Evolutionary conservation across 2,113 vertebrate genomes (phyloP).

Genomic region (Melanerpes aurifrons): DNA sequence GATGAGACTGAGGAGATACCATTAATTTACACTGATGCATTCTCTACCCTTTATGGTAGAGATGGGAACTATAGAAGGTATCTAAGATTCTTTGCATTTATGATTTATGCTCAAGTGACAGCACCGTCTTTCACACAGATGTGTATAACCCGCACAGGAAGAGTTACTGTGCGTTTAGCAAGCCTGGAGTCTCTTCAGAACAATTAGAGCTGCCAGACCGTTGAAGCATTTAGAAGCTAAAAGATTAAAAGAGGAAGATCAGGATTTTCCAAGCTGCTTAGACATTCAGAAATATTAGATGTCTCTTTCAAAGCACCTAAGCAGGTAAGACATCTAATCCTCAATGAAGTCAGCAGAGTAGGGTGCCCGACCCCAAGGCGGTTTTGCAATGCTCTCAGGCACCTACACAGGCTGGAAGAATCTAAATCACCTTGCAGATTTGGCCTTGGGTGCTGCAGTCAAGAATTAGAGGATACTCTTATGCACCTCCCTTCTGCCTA

Average conservation of each 20-base stretch:
- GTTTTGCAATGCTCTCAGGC: not conserved
- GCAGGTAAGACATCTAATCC: not conserved
- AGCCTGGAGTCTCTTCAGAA: not conserved
- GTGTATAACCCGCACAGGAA: not conserved
- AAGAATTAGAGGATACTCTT: not conserved
- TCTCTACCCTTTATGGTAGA: not conserved
- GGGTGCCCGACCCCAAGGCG: not conserved
- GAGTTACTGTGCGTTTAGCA: not conserved
- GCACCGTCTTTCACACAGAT: not conserved
- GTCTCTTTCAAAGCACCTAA: conserved; percentile 29
- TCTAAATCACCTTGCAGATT: not conserved
- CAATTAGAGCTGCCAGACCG: not conserved
- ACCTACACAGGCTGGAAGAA: not conserved
- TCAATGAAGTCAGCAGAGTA: not conserved
- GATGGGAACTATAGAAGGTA: not conserved
- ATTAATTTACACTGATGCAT: not conserved
- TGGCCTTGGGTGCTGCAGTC: not conserved
- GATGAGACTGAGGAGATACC: not conserved
- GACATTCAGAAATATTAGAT: conserved; percentile 11
- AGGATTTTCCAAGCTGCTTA: conserved; percentile 33
- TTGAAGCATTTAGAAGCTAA: not conserved
- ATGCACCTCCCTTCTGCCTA: fast-evolving
- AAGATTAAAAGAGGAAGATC: not conserved
- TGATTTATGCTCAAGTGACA: not conserved
- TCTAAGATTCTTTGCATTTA: not conserved